These are phyloP conservation scores for Centrocercus urophasianus DNA, from an alignment of 2,113 vertebrate genomes.

Conservation along the genomic window DNA sequence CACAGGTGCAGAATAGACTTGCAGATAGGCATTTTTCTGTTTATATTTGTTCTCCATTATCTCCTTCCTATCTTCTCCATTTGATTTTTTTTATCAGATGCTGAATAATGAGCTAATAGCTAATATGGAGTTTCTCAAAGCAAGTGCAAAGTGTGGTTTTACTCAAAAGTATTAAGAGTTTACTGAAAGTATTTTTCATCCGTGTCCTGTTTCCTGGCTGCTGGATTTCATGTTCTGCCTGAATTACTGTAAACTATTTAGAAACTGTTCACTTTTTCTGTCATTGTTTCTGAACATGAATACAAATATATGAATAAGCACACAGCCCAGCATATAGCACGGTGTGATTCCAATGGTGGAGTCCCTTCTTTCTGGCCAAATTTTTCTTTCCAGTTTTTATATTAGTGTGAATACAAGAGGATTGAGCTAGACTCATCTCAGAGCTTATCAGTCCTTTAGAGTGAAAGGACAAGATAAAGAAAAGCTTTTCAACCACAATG, in stretches of 20 bases:
- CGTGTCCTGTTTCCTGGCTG: not conserved
- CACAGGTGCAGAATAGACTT: not conserved
- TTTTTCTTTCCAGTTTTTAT: not conserved
- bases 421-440: not conserved
- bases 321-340: not conserved
- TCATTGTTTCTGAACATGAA: not conserved
- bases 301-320: not conserved
- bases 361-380: not conserved
- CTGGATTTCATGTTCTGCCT: not conserved
- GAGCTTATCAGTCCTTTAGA: not conserved
- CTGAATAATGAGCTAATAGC: not conserved
- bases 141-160: not conserved
- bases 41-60: not conserved
- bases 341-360: not conserved
- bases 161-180: not conserved
- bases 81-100: not conserved
- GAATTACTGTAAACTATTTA: not conserved
- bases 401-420: not conserved
- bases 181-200: not conserved
- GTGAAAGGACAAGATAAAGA: not conserved
- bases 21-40: not conserved
- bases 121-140: not conserved
- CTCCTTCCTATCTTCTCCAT: not conserved
- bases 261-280: not conserved
- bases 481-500: not conserved